A percentile compares a stretch with the other conserved stretches of the same genome.
phyloP scores from a whole-genome alignment of 2,797 vertebrate genomes.

The Tokudaia tokunoshimensis region DNA sequence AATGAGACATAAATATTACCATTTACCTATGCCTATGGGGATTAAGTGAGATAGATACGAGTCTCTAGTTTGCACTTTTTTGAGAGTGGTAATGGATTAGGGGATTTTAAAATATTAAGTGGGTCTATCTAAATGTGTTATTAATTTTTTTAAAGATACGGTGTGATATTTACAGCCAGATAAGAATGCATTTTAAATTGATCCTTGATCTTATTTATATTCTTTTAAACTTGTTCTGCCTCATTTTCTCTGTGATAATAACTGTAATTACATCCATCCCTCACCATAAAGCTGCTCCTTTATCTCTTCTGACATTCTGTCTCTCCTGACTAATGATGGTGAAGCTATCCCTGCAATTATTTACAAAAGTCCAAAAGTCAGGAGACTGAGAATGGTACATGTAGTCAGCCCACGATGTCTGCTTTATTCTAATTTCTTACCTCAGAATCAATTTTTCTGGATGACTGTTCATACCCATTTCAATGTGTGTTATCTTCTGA shows the following conservation, averaged over 20 bases:
- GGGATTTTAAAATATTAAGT: constrained; percentile 40
- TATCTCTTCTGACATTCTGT: constrained; percentile 52
- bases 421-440: not conserved
- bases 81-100: not conserved
- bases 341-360: constrained; percentile 29
- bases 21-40: not conserved
- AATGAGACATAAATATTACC: constrained; percentile 48
- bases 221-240: constrained; percentile 66
- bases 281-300: constrained; percentile 63
- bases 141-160: constrained; percentile 35
- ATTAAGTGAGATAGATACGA: constrained; percentile 49
- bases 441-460: not conserved
- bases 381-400: not conserved
- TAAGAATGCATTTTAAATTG: constrained; percentile 66
- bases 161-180: constrained; percentile 58
- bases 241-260: constrained; percentile 79
- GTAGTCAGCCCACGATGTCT: not conserved
- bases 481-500: not conserved
- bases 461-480: not conserved
- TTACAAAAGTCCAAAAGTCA: constrained; percentile 45
- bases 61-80: constrained; percentile 32
- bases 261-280: constrained; percentile 71
- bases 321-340: constrained; percentile 44
- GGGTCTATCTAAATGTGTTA: not conserved
- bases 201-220: constrained; percentile 72